Percentiles rank a stretch among this genome's conserved stretches.
Conservation (phyloP, 2,888 invertebrate species). For the Adelphocoris suturalis region DNA sequence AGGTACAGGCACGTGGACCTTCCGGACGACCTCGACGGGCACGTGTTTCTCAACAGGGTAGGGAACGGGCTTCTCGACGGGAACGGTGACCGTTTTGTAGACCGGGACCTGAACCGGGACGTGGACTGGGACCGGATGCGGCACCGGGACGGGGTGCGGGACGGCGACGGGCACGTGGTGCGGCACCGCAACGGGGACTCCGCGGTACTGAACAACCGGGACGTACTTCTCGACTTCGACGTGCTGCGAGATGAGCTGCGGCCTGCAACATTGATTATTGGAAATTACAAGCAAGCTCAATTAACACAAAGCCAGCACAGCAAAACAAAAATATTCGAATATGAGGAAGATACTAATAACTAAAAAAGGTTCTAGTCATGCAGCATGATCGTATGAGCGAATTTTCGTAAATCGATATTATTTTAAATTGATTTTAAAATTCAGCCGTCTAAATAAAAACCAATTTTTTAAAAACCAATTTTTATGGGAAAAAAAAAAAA, state of each 20-base stretch:
- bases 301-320: background rate
- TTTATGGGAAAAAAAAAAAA: too few species aligned
- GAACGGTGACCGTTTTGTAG: constrained; percentile 76
- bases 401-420: too few species aligned
- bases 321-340: background rate
- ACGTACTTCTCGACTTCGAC: constrained; percentile 69
- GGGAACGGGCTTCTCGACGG: constrained; percentile 76
- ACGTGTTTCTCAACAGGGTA: constrained; percentile 76
- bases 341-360: too few species aligned
- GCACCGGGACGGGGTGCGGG: constrained; percentile 75
- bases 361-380: too few species aligned
- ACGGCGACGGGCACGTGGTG: constrained; percentile 70
- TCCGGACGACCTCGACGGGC: constrained; percentile 76
- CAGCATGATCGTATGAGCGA: too few species aligned
- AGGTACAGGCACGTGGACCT: constrained; percentile 76
- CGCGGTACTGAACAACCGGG: constrained; percentile 56
- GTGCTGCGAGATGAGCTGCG: constrained; percentile 68
- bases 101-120: constrained; percentile 76
- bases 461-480: too few species aligned
- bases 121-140: constrained; percentile 76
- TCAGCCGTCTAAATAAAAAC: too few species aligned
- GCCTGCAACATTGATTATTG: constrained; percentile 36
- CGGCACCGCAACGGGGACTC: constrained; percentile 71
- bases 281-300: background rate
- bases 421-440: too few species aligned